These are phyloP conservation scores for Nansenia antarctica DNA, from an alignment of 2,113 vertebrate genomes.

Conservation along the genomic window DNA sequence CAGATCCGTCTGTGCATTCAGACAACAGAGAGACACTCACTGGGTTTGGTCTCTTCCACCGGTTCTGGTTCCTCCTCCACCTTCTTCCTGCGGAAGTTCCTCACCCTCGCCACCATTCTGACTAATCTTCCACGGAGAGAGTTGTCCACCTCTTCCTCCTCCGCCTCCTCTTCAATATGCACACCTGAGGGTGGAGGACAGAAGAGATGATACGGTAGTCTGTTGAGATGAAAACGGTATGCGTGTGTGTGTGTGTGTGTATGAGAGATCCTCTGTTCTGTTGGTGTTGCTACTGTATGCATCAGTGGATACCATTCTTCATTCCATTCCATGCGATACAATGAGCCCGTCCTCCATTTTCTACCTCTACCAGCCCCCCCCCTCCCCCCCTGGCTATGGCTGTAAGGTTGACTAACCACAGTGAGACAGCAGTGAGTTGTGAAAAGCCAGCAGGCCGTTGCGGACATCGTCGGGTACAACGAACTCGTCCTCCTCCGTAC, in stretches of 20 bases:
- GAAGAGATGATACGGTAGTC: too few species aligned
- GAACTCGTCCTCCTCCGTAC: constrained; percentile 77
- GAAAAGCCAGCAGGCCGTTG: constrained; percentile 79
- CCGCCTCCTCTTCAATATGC: constrained; percentile 83
- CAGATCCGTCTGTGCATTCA: too few species aligned
- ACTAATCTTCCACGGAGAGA: constrained; percentile 81
- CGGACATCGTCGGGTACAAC: constrained; percentile 83
- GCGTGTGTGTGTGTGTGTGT: background rate
- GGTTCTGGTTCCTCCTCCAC: constrained; percentile 69
- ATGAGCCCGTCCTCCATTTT: too few species aligned
- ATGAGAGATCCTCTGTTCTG: background rate
- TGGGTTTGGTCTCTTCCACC: constrained; percentile 82
- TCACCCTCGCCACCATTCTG: constrained; percentile 82
- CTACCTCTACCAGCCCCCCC: too few species aligned
- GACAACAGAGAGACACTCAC: constrained; percentile 66
- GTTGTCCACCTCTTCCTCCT: constrained; percentile 81
- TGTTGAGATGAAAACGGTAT: too few species aligned
- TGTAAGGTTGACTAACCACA: constrained; percentile 83
- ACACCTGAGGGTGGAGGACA: constrained; percentile 77
- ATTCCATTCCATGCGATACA: too few species aligned
- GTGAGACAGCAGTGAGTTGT: constrained; percentile 83
- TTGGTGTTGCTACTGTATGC: background rate
- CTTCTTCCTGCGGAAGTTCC: constrained; percentile 78
- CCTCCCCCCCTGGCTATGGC: too few species aligned
- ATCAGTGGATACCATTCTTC: too few species aligned